Base-by-base conservation (phyloP, 2,888 invertebrate genomes). In the Tachina fera region DNA sequence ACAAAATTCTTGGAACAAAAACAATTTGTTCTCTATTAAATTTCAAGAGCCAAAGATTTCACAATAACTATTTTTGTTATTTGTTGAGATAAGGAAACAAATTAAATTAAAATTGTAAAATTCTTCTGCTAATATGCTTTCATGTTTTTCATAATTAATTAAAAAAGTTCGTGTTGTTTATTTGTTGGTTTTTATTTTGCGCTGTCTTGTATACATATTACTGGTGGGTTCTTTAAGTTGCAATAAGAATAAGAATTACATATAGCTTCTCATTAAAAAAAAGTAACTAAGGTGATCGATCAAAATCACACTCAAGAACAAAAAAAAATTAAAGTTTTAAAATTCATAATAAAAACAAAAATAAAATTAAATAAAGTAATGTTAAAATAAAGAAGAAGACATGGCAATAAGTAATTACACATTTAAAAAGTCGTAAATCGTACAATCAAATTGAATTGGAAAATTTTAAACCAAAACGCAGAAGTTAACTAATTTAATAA, bases 211-310 rank as follows among this genome's bases (percentile, higher is more conserved):
- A 79, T 70, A 65, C 31, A 58, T 68, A 39, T 65, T 76, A 16
- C 49, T 76, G 56, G n/a, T 22, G 49, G 10, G 19, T 72, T n/a
- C 51, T 83, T 68, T 19, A 45, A 51, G 13, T 53, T 77, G 60
- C 70, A 47, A 49, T 51, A 31, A 5, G 8, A 56, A 19, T n/a
- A 22, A 72, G 67, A 70, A 51, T 58, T 41, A 61, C 11, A 9
- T 16, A 14, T 61, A 68, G 58, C 4, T 31, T 67, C 49, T 53
- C 49, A 58, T 61, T 58, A 75, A 19, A 47, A 68, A 72, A 51
- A 71, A 53, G 43, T 72, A 47, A 67, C 63, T 72, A 78, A 85
- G 74, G 82, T 78, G 74, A 85, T 85, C 82, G 78, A 85, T 85
- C 85, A 85, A 82, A 85, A 82, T 82, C 82, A 71, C 74, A 75